These are phyloP conservation scores for Allolobophora icterica DNA, from an alignment of 2,888 invertebrate genomes.

Conservation along the genomic window DNA sequence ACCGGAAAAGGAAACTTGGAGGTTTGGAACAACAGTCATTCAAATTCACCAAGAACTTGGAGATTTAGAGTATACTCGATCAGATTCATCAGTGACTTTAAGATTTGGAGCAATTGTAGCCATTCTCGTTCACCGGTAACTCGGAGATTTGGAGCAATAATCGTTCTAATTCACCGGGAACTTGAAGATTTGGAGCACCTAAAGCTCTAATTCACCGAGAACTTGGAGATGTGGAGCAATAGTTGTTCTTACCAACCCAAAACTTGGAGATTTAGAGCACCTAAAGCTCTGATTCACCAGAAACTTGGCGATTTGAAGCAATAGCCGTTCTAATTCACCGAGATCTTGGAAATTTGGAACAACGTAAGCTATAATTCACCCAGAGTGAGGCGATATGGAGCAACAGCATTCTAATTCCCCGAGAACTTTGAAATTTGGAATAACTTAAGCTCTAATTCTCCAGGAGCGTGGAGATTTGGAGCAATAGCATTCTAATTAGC, in stretches of 20 bases:
- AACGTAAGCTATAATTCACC: neutral
- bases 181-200: neutral
- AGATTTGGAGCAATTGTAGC: neutral
- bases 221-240: neutral
- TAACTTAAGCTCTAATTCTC: too few species aligned
- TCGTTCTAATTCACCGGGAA: neutral
- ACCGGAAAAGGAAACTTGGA: neutral
- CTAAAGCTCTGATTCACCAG: neutral
- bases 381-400: neutral
- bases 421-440: too few species aligned
- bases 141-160: neutral
- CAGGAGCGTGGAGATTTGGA: too few species aligned
- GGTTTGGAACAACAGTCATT: neutral
- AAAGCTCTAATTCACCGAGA: neutral
- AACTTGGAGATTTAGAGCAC: neutral
- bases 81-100: too few species aligned
- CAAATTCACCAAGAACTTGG: too few species aligned
- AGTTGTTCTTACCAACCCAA: neutral
- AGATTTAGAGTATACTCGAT: too few species aligned
- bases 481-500: too few species aligned
- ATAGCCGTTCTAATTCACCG: neutral
- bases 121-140: neutral
- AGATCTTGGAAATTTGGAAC: neutral
- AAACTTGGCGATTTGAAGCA: neutral
- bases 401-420: neutral